Conservation (phyloP, 2,888 invertebrate genomes). For the Pelosia muscerda region DNA sequence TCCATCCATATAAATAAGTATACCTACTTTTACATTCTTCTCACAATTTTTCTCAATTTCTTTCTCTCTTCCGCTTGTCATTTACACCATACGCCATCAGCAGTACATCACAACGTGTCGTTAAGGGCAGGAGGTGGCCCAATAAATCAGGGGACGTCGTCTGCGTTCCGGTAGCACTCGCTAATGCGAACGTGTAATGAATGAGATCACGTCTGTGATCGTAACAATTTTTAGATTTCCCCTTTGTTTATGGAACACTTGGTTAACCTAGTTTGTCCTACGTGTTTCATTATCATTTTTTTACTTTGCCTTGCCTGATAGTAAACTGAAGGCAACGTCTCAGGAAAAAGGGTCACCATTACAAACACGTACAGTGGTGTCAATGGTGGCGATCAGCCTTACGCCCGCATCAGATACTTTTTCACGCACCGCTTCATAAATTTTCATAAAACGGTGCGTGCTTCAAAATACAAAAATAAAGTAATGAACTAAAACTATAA, state of each 20-base stretch:
- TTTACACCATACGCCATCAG: slow-evolving; percentile 49
- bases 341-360: too few species aligned
- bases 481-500: too few species aligned
- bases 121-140: slow-evolving; percentile 86
- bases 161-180: slow-evolving; percentile 76
- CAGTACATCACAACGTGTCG: slow-evolving; percentile 84
- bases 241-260: slow-evolving; percentile 36
- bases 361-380: too few species aligned
- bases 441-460: too few species aligned
- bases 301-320: too few species aligned
- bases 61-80: slow-evolving; percentile 25
- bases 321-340: too few species aligned
- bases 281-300: background rate
- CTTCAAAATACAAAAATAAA: too few species aligned
- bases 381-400: too few species aligned
- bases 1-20: background rate
- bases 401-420: too few species aligned
- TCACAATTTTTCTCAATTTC: too few species aligned
- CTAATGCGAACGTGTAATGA: slow-evolving; percentile 81
- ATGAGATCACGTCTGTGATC: slow-evolving; percentile 77
- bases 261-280: slow-evolving; percentile 17
- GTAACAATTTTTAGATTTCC: slow-evolving; percentile 60
- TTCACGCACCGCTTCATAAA: too few species aligned
- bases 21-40: slow-evolving; percentile 20
- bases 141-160: slow-evolving; percentile 83